phyloP scores from a whole-genome alignment of 92 coral and sea anemone genomes.

The Epizoanthus rinbou region DNA sequence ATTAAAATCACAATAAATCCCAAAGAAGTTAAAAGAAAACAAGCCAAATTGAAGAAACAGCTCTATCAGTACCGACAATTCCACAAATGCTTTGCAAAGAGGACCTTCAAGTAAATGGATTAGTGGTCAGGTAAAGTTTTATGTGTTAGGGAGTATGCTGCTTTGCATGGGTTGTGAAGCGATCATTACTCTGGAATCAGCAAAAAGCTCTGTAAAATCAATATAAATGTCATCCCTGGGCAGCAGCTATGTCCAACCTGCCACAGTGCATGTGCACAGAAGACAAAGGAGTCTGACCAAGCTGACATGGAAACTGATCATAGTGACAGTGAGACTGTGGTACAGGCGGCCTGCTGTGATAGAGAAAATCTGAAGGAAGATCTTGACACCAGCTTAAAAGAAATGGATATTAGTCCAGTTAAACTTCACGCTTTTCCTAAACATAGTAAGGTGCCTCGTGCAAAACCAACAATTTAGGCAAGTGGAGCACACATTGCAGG shows the following conservation, averaged over 20 bases:
- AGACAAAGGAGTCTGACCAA: slow-evolving; percentile 31
- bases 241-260: slow-evolving; percentile 30
- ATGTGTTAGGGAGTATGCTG: no score
- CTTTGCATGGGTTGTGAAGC: background rate
- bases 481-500: slow-evolving; percentile 8
- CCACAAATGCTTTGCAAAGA: no score
- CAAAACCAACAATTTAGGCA: slow-evolving; percentile 12
- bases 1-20: no score
- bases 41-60: no score
- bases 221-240: slow-evolving; percentile 32
- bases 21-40: no score
- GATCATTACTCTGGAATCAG: slow-evolving; percentile 22
- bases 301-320: slow-evolving; percentile 23
- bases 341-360: slow-evolving; percentile 16
- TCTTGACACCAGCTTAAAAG: slow-evolving; percentile 27
- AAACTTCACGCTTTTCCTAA: background rate
- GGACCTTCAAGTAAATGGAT: no score
- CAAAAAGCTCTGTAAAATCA: slow-evolving; percentile 28
- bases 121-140: no score
- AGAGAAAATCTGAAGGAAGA: slow-evolving; percentile 33
- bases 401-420: slow-evolving; percentile 11
- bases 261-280: slow-evolving; percentile 8
- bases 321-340: slow-evolving; percentile 15
- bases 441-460: slow-evolving; percentile 5
- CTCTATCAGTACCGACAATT: no score